Conservation (phyloP, 1,140 invertebrate genomes). For the Euura lappo region DNA sequence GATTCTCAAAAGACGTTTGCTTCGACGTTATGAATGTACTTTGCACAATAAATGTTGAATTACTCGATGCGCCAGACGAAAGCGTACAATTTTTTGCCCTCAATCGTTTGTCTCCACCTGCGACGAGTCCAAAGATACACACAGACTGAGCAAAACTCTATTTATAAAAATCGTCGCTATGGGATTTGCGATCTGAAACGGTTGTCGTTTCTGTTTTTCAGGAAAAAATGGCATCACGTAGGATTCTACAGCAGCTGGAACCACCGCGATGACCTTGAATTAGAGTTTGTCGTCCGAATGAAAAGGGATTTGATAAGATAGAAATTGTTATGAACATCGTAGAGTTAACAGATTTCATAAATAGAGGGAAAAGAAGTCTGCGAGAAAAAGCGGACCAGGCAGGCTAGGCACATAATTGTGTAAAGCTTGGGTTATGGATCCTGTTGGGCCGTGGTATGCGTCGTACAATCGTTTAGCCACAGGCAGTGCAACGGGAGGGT, state of each 20-base stretch:
- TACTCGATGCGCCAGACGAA: too few species aligned
- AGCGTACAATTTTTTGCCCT: too few species aligned
- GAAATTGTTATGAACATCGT: not conserved
- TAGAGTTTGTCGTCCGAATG: not conserved
- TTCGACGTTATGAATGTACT: too few species aligned
- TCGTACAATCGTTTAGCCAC: conserved; percentile 74
- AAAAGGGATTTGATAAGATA: not conserved
- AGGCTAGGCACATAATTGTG: conserved; percentile 46
- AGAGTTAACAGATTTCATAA: not conserved
- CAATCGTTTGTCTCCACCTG: too few species aligned
- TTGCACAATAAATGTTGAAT: too few species aligned
- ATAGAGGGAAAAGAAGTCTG: not conserved
- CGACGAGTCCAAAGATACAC: too few species aligned
- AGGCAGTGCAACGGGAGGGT: conserved; percentile 65
- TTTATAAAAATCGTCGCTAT: too few species aligned
- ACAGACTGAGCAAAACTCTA: too few species aligned
- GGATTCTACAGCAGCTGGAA: not conserved
- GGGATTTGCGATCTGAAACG: too few species aligned
- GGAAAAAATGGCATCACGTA: not conserved
- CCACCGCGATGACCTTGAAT: not conserved
- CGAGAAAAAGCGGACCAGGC: conserved; percentile 10
- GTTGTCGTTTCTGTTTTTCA: not conserved
- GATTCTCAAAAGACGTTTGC: too few species aligned
- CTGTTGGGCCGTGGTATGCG: conserved; percentile 79
- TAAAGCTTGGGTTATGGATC: conserved; percentile 69